Conservation (phyloP, 2,797 vertebrate genomes). For the Pseudochromis fuscus region DNA sequence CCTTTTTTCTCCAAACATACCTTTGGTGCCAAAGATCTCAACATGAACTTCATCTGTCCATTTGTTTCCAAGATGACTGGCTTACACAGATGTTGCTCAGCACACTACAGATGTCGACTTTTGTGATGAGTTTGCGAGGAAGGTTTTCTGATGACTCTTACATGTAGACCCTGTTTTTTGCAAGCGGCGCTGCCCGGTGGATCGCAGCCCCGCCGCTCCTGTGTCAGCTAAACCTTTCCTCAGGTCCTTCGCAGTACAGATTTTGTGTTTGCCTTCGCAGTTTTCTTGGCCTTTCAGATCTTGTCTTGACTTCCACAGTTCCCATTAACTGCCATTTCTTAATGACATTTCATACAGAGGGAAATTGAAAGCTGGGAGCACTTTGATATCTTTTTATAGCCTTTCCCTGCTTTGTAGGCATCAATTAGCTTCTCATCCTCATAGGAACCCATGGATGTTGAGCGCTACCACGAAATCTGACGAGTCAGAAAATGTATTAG, state of each 20-base stretch:
- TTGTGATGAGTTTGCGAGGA: not conserved
- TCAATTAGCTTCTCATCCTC: not conserved
- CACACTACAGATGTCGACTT: not conserved
- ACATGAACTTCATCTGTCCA: constrained; percentile 1
- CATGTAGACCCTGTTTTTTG: not conserved
- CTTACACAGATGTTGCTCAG: constrained; percentile 6
- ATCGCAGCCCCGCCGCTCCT: not conserved
- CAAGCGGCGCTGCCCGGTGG: not conserved
- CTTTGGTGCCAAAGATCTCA: not conserved
- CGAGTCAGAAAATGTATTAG: not conserved
- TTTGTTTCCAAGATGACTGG: not conserved
- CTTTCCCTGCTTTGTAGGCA: not conserved
- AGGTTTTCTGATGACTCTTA: constrained; percentile 19
- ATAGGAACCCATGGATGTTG: too few species aligned
- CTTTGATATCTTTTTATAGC: not conserved
- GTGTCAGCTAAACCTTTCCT: constrained; percentile 7
- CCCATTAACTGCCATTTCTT: not conserved
- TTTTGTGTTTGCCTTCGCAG: not conserved
- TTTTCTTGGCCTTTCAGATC: not conserved
- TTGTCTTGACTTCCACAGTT: not conserved
- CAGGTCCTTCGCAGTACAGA: not conserved
- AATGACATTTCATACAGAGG: not conserved
- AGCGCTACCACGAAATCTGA: not conserved
- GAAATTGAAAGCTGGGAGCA: not conserved
- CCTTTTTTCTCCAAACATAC: not conserved